These are phyloP conservation scores for Rallus limicola DNA, from an alignment of 2,113 vertebrate species.

Conservation along the genomic window DNA sequence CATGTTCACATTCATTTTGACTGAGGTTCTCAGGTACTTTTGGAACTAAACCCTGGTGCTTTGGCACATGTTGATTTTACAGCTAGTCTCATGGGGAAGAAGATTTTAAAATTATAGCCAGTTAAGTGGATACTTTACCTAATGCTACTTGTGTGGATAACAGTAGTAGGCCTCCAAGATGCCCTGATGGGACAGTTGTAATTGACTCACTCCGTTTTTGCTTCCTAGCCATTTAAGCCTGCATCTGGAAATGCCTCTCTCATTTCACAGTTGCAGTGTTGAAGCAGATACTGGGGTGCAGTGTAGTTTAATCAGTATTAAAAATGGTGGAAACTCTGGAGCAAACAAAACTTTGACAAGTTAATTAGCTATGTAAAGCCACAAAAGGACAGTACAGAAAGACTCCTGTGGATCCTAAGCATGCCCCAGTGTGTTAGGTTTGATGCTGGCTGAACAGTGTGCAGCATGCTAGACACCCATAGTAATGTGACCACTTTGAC, in stretches of 20 bases:
- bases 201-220: slow-evolving; percentile 54
- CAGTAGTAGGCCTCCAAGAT: slow-evolving; percentile 58
- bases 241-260: slow-evolving; percentile 63
- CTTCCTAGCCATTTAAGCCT: slow-evolving; percentile 63
- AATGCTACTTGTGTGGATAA: slow-evolving; percentile 62
- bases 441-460: not conserved
- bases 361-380: not conserved
- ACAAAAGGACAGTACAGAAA: not conserved
- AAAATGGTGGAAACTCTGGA: not conserved
- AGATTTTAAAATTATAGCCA: slow-evolving; percentile 71
- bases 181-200: slow-evolving; percentile 33
- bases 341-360: not conserved
- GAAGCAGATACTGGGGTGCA: slow-evolving; percentile 25
- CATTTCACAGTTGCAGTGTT: slow-evolving; percentile 53
- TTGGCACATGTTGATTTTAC: slow-evolving; percentile 73
- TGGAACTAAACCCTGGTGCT: slow-evolving; percentile 52
- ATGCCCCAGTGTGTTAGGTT: not conserved
- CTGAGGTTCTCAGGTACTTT: slow-evolving; percentile 28
- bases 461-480: not conserved
- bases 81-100: slow-evolving; percentile 65
- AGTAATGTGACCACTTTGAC: not conserved
- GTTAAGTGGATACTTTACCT: slow-evolving; percentile 59
- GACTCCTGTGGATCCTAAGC: not conserved
- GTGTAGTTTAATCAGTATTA: not conserved
- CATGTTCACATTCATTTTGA: not conserved